phyloP scores from a whole-genome alignment of 2,888 invertebrate genomes.

The Hypselothyrea guttata region DNA sequence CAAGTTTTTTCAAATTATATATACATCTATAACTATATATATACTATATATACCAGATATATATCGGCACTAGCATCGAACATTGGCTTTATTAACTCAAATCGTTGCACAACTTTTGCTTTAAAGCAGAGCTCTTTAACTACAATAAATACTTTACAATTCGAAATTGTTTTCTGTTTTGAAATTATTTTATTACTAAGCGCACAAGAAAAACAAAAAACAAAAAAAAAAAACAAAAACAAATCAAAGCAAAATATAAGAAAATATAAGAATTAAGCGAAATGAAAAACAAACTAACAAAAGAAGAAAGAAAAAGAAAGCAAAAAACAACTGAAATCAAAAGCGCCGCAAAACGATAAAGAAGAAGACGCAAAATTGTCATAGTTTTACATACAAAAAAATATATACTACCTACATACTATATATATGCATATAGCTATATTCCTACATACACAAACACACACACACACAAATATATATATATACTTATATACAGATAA shows the following conservation, averaged over 20 bases:
- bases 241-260: too few species aligned
- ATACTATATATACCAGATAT: constrained; percentile 1
- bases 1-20: constrained; percentile 17
- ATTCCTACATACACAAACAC: constrained; percentile 40
- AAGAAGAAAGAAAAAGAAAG: constrained; percentile 11
- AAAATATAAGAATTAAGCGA: background rate
- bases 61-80: background rate
- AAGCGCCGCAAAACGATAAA: constrained; percentile 8
- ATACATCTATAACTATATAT: constrained; percentile 38
- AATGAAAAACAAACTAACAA: constrained; percentile 17
- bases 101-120: too few species aligned
- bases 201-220: constrained; percentile 35
- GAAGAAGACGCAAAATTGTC: constrained; percentile 17
- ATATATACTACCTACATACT: constrained; percentile 30
- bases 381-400: constrained; percentile 51
- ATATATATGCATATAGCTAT: constrained; percentile 47
- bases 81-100: too few species aligned
- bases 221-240: constrained; percentile 9
- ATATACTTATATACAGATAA: background rate
- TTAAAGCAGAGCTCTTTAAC: constrained; percentile 4
- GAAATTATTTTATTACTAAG: constrained; percentile 33
- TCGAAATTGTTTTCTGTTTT: constrained; percentile 6
- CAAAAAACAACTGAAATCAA: constrained; percentile 19
- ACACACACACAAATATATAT: constrained; percentile 21
- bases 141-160: constrained; percentile 19